These are phyloP conservation scores for Cyanoderma ruficeps DNA, from an alignment of 2,113 vertebrate genomes.

Conservation along the genomic window DNA sequence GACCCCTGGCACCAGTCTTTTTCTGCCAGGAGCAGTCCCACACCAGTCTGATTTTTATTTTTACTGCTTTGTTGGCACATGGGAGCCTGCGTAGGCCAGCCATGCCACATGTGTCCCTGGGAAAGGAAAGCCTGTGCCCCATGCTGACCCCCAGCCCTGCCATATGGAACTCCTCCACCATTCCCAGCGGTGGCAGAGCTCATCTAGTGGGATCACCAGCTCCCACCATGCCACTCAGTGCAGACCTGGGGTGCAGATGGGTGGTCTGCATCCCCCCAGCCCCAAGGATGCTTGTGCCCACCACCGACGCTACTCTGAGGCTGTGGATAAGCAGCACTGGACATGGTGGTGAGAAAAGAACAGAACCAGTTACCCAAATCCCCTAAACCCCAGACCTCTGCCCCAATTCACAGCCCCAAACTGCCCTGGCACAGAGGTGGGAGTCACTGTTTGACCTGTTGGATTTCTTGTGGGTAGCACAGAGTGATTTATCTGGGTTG, in stretches of 20 bases:
- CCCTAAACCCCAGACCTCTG: neutral
- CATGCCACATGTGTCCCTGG: rapidly evolving
- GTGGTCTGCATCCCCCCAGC: neutral
- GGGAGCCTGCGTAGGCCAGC: neutral
- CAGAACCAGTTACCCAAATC: neutral
- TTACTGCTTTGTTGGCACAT: neutral
- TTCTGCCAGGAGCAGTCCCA: rapidly evolving
- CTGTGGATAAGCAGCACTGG: neutral
- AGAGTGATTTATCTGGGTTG: neutral
- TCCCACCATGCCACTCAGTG: neutral
- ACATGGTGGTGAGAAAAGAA: neutral
- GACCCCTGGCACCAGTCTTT: too few relatives aligned
- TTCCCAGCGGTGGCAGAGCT: neutral
- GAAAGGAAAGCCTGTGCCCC: neutral
- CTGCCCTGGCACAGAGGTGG: neutral
- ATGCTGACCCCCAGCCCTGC: neutral
- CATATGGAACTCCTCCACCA: neutral
- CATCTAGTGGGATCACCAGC: neutral
- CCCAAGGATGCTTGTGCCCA: neutral
- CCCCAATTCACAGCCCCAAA: neutral
- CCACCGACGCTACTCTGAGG: neutral
- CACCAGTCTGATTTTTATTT: neutral
- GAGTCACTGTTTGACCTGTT: too few relatives aligned
- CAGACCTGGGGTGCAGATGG: neutral
- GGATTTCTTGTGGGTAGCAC: neutral